Evolutionary conservation across 2,888 invertebrate species (phyloP), one percentile per base, ranked within the genome.

Genomic region (Congeria kusceri): DNA sequence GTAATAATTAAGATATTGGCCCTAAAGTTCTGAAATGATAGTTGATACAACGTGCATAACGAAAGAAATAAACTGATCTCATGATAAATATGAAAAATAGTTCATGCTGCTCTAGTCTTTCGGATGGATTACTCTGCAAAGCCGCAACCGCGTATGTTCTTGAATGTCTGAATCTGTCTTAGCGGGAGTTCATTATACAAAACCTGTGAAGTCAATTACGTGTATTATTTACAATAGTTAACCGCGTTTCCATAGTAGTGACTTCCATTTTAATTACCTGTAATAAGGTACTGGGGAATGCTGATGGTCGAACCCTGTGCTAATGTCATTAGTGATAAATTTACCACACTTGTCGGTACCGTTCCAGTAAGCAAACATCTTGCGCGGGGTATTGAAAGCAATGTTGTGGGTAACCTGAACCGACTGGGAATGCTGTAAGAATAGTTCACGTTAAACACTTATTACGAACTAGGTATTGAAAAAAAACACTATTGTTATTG

Each of bases 191-290:
- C 27, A 46, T 63, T 63, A 44, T 61, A 27, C 29, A 23, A 29
- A 32, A 29, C 28, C 49, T 69, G 69, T 61, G 28, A 69, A 61
- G 61, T 32, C 59, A 61, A 69, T 69, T 61, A 69, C 49, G 47
- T 61, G 62, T 61, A 66, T 77, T 77, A 71, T 77, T 77, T 77
- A 71, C 71, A 66, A 67, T 77, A 67, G 63, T 47, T 18, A 61
- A 69, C 68, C 69, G 29, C 58, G 58, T 69, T 46, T 69, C 23
- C 56, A 61, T 47, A 44, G 49, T 63, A 62, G 28, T 23, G 68
- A 65, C 72, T 73, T 78, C 68, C 64, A 64, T 73, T 73, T 68
- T 69, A 78, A 77, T 77, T 72, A 72, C 63, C 63, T 68, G 72
- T 59, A 73, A 72, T 72, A 57, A 53, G 72, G 61, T 68, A 68